A percentile compares a stretch with the other conserved stretches of the same genome.
phyloP scores from a whole-genome alignment of 2,888 invertebrate species.

The Sinhomidia bicolor region DNA sequence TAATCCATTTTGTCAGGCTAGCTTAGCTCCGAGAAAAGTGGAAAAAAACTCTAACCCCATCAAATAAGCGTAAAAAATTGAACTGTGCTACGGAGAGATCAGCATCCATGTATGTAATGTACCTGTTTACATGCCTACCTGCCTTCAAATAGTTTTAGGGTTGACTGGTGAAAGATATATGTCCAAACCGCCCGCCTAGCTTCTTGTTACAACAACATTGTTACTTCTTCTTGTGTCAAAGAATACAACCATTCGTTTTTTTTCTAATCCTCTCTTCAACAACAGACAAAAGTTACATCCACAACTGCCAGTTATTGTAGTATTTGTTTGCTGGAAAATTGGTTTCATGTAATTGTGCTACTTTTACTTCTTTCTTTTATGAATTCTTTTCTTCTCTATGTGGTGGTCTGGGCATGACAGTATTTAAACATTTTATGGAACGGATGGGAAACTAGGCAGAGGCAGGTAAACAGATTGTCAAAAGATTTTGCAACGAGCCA shows the following conservation, averaged over 20 bases:
- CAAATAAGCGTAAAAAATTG: background rate
- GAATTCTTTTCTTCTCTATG: background rate
- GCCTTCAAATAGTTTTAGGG: no score
- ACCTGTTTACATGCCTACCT: no score
- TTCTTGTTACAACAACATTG: no score
- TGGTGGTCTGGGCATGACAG: background rate
- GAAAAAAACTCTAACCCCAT: background rate
- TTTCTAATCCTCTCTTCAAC: background rate
- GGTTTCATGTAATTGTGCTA: background rate
- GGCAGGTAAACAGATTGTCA: constrained; percentile 36
- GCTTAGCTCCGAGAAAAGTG: no score
- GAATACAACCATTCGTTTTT: background rate
- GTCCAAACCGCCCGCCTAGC: no score
- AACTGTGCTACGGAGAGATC: background rate
- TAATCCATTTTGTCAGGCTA: no score
- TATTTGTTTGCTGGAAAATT: background rate
- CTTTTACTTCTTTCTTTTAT: background rate
- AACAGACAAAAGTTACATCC: background rate
- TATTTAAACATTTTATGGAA: constrained; percentile 5
- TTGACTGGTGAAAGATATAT: no score
- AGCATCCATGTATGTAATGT: no score
- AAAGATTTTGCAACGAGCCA: background rate
- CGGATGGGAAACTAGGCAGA: background rate
- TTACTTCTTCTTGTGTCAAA: no score
- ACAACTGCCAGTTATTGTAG: background rate